phyloP scores from a whole-genome alignment of 1,140 invertebrate genomes.

The Chironomus striatipennis region DNA sequence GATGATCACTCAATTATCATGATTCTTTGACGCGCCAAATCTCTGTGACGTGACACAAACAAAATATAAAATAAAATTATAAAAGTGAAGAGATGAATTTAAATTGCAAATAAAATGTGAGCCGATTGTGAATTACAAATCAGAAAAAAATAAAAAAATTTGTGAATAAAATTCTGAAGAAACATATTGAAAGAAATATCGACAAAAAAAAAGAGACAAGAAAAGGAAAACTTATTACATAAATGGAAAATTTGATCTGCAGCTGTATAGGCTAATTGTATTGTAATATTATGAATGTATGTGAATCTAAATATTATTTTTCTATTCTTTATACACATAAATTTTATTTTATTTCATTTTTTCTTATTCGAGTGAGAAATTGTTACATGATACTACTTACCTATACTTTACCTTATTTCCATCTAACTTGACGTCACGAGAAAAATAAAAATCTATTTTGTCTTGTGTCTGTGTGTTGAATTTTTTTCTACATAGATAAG shows the following conservation, averaged over 20 bases:
- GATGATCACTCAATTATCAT: too few species aligned
- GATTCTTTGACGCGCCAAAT: too few species aligned
- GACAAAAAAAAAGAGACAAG: not conserved
- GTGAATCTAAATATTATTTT: constrained; percentile 1
- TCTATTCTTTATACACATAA: not conserved
- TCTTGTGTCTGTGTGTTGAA: not conserved
- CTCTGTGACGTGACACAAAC: too few species aligned
- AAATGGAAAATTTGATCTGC: not conserved
- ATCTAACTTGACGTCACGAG: not conserved
- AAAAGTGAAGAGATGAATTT: not conserved
- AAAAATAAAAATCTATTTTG: not conserved
- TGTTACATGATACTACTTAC: not conserved
- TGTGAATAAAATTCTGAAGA: not conserved
- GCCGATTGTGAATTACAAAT: not conserved
- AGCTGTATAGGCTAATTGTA: not conserved
- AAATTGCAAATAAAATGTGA: not conserved
- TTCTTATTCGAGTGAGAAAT: not conserved
- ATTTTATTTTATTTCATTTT: not conserved
- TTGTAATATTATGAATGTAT: not conserved
- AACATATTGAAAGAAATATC: not conserved
- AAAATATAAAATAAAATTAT: not conserved
- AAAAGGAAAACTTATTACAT: not conserved
- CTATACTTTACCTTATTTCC: not conserved
- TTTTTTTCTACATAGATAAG: not conserved
- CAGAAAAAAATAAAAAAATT: not conserved